A percentile compares a stretch with the other conserved stretches of the same genome.
Conservation (phyloP, 2,888 invertebrate genomes). For the Callinectes sapidus region DNA sequence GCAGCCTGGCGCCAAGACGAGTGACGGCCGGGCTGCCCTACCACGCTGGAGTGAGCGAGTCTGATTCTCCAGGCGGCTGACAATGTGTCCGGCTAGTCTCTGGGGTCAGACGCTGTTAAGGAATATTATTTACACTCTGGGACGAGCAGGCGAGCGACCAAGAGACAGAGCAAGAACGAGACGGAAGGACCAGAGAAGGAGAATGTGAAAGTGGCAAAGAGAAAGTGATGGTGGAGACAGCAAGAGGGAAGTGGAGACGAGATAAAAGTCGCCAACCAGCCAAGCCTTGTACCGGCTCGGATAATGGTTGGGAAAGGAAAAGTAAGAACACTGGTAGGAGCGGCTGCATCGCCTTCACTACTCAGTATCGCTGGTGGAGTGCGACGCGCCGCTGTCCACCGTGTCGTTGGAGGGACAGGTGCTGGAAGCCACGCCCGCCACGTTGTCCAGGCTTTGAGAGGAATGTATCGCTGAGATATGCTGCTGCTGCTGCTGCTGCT, state of each 20-base stretch:
- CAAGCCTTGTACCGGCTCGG: background rate
- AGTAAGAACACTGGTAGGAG: background rate
- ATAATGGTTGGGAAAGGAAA: background rate
- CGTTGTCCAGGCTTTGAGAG: conserved; percentile 53
- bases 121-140: background rate
- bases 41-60: background rate
- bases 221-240: background rate
- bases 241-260: background rate
- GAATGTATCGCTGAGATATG: conserved; percentile 48
- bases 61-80: background rate
- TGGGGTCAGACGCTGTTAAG: background rate
- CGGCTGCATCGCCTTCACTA: conserved; percentile 29
- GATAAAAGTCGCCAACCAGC: background rate
- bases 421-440: conserved; percentile 53
- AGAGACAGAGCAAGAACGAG: background rate
- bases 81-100: background rate
- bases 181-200: background rate
- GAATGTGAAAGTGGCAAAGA: background rate
- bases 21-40: background rate
- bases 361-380: conserved; percentile 58
- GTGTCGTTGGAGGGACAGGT: conserved; percentile 56
- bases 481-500: conserved; percentile 6
- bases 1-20: background rate
- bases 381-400: conserved; percentile 58
- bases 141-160: background rate